Conservation (phyloP, 2,113 vertebrate species). For the Cacatua alba region DNA sequence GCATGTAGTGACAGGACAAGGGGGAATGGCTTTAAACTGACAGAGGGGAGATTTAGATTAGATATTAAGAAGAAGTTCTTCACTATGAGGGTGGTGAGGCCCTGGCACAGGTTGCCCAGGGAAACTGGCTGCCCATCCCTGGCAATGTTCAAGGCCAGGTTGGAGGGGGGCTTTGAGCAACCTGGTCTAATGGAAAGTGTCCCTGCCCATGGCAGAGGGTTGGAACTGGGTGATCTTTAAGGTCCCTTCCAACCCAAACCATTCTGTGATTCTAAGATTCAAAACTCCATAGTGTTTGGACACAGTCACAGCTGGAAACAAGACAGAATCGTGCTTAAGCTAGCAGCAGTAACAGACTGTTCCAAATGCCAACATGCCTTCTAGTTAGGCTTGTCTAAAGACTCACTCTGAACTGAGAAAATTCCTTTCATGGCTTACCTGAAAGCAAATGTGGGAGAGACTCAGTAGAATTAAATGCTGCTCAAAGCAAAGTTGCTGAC, state of each 20-base stretch:
- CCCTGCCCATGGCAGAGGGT: not conserved
- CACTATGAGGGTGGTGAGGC: not conserved
- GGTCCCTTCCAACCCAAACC: not conserved
- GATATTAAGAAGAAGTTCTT: not conserved
- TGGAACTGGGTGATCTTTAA: fast-evolving
- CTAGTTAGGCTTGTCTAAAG: not conserved
- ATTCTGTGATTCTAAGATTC: not conserved
- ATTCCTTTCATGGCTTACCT: not conserved
- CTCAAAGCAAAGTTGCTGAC: not conserved
- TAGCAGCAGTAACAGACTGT: not conserved
- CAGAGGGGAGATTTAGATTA: not conserved
- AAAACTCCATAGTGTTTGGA: not conserved
- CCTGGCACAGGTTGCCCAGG: not conserved
- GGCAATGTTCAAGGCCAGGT: fast-evolving
- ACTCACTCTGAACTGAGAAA: not conserved
- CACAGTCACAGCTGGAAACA: not conserved
- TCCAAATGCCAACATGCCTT: not conserved
- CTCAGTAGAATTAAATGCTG: not conserved
- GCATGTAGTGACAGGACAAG: not conserved
- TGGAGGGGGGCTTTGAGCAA: fast-evolving
- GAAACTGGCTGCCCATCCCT: not conserved
- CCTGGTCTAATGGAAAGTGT: not conserved
- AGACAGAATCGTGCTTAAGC: not conserved
- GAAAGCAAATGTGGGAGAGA: not conserved
- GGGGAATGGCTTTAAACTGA: not conserved